phyloP scores from a whole-genome alignment of 2,888 invertebrate genomes.

The Tillus elongatus region DNA sequence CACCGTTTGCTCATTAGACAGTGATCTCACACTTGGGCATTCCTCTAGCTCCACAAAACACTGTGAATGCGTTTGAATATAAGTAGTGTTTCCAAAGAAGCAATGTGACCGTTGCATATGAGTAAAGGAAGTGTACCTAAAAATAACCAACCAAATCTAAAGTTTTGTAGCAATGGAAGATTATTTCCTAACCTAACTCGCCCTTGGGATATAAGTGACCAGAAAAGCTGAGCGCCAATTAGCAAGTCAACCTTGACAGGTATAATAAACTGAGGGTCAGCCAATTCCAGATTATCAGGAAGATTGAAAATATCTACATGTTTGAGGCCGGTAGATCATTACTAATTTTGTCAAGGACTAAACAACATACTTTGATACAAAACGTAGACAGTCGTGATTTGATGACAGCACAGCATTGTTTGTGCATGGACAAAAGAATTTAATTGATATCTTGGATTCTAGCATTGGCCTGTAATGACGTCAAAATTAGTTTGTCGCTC shows the following conservation, averaged over 20 bases:
- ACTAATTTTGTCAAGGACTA: conserved; percentile 4
- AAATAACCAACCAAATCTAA: neutral
- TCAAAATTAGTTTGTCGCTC: neutral
- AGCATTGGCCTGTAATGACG: neutral
- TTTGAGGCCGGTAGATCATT: neutral
- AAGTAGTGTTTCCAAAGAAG: neutral
- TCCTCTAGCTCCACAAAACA: conserved; percentile 1
- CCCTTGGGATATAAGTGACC: neutral
- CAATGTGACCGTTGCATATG: no score
- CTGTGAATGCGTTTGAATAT: conserved; percentile 4
- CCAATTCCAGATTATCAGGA: conserved; percentile 2
- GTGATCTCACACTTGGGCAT: neutral
- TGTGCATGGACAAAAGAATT: neutral
- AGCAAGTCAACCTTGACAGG: conserved; percentile 3
- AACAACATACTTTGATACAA: neutral
- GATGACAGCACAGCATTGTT: neutral
- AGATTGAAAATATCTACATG: neutral
- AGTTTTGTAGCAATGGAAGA: conserved; percentile 2
- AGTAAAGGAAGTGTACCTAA: conserved; percentile 1
- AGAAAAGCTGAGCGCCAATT: conserved; percentile 3
- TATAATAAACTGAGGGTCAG: neutral
- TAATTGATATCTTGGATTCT: conserved; percentile 3
- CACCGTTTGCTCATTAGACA: conserved; percentile 4
- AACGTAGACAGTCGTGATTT: neutral
- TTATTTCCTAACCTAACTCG: conserved; percentile 4